These are phyloP conservation scores for Epizoanthus rinbou DNA, from an alignment of 92 coral and sea anemone species.

Conservation along the genomic window DNA sequence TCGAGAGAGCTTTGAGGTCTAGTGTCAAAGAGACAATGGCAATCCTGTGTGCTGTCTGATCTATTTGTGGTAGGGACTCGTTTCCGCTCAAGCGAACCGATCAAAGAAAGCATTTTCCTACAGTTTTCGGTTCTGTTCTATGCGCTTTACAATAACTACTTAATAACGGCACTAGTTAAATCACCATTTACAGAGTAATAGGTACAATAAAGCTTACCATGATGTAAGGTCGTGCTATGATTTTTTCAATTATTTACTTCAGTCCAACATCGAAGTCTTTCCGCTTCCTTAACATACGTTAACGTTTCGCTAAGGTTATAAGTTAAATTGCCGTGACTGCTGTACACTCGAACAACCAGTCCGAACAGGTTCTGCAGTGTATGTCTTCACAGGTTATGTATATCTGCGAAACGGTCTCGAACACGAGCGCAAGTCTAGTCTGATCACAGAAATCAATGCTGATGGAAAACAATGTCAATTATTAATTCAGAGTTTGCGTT, in stretches of 20 bases:
- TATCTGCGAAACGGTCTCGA: slow-evolving; percentile 4
- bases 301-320: not conserved
- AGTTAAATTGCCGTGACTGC: not conserved
- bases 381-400: no score
- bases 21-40: slow-evolving; percentile 27
- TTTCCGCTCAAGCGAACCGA: slow-evolving; percentile 33
- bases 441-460: slow-evolving; percentile 4
- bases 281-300: not conserved
- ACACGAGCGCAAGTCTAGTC: not conserved
- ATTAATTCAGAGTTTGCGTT: slow-evolving; percentile 13
- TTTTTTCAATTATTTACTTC: slow-evolving; percentile 5
- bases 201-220: slow-evolving; percentile 17
- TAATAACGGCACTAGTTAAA: not conserved
- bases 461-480: slow-evolving; percentile 23
- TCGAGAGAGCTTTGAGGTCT: slow-evolving; percentile 4
- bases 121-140: not conserved
- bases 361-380: not conserved
- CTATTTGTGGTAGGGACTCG: not conserved
- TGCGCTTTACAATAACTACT: not conserved
- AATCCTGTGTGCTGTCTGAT: not conserved
- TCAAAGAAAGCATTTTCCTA: not conserved
- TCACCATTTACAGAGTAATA: not conserved
- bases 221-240: not conserved
- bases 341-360: not conserved
- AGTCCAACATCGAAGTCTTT: not conserved